These are phyloP conservation scores for Chelonus insularis DNA, from an alignment of 1,140 invertebrate genomes.

Conservation along the genomic window DNA sequence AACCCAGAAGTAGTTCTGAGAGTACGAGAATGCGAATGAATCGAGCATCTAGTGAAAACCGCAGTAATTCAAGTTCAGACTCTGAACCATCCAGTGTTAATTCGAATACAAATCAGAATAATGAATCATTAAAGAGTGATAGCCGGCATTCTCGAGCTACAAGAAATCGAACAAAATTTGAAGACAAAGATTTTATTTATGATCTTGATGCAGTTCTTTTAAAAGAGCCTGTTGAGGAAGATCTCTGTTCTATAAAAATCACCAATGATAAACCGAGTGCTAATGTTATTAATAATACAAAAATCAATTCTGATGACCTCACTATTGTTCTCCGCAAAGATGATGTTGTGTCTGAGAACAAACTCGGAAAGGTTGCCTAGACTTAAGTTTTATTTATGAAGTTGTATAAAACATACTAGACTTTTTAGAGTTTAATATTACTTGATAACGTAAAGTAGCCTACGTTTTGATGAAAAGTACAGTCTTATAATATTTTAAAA, in stretches of 20 bases:
- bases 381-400: not conserved
- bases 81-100: not conserved
- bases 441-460: too few species aligned
- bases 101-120: not conserved
- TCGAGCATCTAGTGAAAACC: not conserved
- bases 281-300: constrained; percentile 3
- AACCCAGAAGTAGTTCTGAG: constrained; percentile 1
- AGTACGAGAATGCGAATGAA: not conserved
- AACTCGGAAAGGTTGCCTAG: constrained; percentile 1
- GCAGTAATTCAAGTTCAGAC: constrained; percentile 10
- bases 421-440: too few species aligned
- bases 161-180: constrained; percentile 66
- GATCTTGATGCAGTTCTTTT: constrained; percentile 53
- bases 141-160: constrained; percentile 55
- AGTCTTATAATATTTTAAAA: too few species aligned
- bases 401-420: too few species aligned
- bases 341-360: not conserved
- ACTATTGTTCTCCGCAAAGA: not conserved
- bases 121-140: constrained; percentile 11
- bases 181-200: constrained; percentile 71
- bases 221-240: constrained; percentile 13
- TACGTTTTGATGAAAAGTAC: too few species aligned
- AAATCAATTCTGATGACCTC: not conserved
- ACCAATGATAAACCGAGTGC: not conserved
- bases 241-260: not conserved